Percentiles rank a stretch among this genome's conserved stretches.
Conservation (phyloP, 2,113 vertebrate species). For the Gallinago media region DNA sequence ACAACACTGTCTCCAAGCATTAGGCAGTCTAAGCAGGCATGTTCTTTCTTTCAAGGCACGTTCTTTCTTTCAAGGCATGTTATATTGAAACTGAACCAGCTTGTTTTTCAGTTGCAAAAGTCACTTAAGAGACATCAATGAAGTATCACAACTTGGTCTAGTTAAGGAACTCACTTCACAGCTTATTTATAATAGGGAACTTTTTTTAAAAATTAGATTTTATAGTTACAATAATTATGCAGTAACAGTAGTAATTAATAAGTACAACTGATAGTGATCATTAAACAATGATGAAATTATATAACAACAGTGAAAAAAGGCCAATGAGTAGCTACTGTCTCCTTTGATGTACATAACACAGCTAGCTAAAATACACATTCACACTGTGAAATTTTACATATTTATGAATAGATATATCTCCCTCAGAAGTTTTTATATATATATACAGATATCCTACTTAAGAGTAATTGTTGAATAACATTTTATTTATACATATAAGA, state of each 20-base stretch:
- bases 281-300: not conserved
- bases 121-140: not conserved
- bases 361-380: not conserved
- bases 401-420: not conserved
- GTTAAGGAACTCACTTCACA: not conserved
- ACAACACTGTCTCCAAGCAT: not conserved
- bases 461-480: not conserved
- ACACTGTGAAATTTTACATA: not conserved
- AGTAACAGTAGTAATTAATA: not conserved
- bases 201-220: not conserved
- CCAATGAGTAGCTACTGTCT: not conserved
- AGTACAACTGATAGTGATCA: fast-evolving
- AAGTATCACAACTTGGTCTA: not conserved
- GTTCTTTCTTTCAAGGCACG: not conserved
- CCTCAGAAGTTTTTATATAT: not conserved
- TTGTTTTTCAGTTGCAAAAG: not conserved
- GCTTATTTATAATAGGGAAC: not conserved
- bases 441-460: not conserved
- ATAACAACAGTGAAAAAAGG: not conserved
- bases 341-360: not conserved
- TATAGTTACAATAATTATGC: not conserved
- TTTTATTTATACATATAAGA: not conserved
- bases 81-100: not conserved
- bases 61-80: not conserved
- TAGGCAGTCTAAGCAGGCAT: not conserved